Evolutionary conservation across 2,888 invertebrate species (phyloP).

Genomic region (Brachyopa scutellaris): DNA sequence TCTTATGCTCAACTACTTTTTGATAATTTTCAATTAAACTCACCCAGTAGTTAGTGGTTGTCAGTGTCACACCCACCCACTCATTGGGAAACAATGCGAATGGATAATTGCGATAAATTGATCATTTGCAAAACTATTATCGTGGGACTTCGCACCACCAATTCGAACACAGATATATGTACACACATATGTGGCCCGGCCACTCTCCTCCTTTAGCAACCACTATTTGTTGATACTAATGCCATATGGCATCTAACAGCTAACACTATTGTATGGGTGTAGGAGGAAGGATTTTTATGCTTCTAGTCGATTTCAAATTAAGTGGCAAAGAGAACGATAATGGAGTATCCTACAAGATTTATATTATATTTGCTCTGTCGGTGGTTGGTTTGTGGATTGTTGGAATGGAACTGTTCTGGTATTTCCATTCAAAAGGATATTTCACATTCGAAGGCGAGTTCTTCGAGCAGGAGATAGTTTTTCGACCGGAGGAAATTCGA

Average conservation of each 20-base stretch:
- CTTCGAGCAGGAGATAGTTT: slow-evolving; percentile 15
- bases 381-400: slow-evolving; percentile 9
- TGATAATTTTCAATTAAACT: slow-evolving; percentile 58
- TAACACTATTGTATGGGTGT: not conserved
- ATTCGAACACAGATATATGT: slow-evolving; percentile 16
- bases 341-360: slow-evolving; percentile 68
- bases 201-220: not conserved
- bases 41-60: slow-evolving; percentile 18
- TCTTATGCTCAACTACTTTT: slow-evolving; percentile 51
- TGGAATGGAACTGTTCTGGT: slow-evolving; percentile 8
- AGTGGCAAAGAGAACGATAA: slow-evolving; percentile 71
- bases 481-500: not conserved
- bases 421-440: slow-evolving; percentile 15
- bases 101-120: slow-evolving; percentile 72
- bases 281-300: slow-evolving; percentile 56
- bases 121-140: slow-evolving; percentile 71
- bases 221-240: slow-evolving; percentile 21
- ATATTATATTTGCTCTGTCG: slow-evolving; percentile 58
- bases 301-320: slow-evolving; percentile 71
- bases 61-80: slow-evolving; percentile 23
- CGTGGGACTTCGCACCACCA: slow-evolving; percentile 44
- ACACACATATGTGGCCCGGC: not conserved
- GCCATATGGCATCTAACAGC: slow-evolving; percentile 30
- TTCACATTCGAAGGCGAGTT: slow-evolving; percentile 26
- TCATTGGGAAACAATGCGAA: slow-evolving; percentile 53